Evolutionary conservation across 2,888 invertebrate genomes (phyloP), one percentile per base, ranked within the genome.

Genomic region (Rhynchonema sp.): DNA sequence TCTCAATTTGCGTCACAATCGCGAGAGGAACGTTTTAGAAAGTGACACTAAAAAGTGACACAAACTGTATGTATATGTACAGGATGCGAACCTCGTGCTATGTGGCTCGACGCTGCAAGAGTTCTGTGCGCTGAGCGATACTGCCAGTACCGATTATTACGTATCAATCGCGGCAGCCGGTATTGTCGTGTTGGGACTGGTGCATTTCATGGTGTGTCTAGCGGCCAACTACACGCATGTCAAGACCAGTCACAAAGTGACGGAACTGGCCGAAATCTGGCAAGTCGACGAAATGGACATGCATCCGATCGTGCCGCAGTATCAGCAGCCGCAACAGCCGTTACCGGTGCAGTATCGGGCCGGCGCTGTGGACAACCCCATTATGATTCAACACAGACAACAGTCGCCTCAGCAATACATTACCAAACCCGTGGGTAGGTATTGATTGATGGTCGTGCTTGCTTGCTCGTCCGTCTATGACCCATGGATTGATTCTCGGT

Each of bases 181-280:
- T 13, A 59, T 68, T 27, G 59, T 68, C 22, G 3, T 59, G 30
- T 56, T 69, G 1, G 71, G 71, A 2, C 62, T 72, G 79, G 72
- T 89, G 26, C 89, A 92, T 72, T 92, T 90, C 73, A 76, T 92
- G 67, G 90, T 91, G 86, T 91, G 91, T 73, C 78, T 92, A 61
- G 83, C 91, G 0, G 90, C 92, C 0, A 92, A 92, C 73, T 92
- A 91, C 72, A 90, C 91, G 13, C 91, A 91, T 70, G 90, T 92
- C 68, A 80, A 89, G 61, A 91, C 90, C 70, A 89, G 90, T 71
- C 88, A 88, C 72, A 89, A 90, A 74, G 2, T 25, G 17, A 27
- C 28, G 26, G 9, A 54, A 27, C 23, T 54, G 54, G 22, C 25
- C 17, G 54, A 54, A 27, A 54, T 54, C 28, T 54, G 54, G 54